Base-by-base conservation (phyloP, 2,888 invertebrate genomes). In the Pocota personata region DNA sequence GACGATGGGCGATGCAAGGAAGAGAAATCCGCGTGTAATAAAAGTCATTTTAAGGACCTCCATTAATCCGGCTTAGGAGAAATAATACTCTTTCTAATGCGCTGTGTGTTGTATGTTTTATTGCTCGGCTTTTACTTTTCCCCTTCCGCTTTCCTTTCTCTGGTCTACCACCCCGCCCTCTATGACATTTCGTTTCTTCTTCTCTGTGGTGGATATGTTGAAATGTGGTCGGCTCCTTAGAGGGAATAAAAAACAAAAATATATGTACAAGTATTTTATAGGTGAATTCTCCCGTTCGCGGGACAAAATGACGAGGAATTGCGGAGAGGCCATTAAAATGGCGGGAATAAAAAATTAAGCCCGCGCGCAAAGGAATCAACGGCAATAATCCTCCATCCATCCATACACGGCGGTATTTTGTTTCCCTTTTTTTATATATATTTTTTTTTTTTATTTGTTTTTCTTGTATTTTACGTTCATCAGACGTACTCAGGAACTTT, bases 1-100 rank as follows among this genome's bases (percentile, higher is more conserved):
- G n/a, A 40, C 14, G 35, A 32, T 35, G 19, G 27, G 30, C 48
- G n/a, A 66, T 35, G 58, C 16, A 32, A 32, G 32, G 37, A 66
- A 30, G 30, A 76, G 69, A 75, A 79, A 79, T 84, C 79, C 78
- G 69, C 78, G 62, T 57, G 79, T 64, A 86, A 86, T 80, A 86
- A 86, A 86, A 86, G 50, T 66, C 80, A 72, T 86, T 86, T 80
- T 80, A 86, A 86, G 84, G 80, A 86, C 84, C 76, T 80, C 76
- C 84, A 80, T 86, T 86, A 86, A 86, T 86, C 84, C 80, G 76
- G 52, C 84, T 86, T 86, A 80, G 79, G 40, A 60, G 60, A 66
- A 80, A 76, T 80, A 80, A 80, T 80, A 72, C 60, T 86, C 66
- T 40, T 80, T 71, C 86, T 86, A 86, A 80, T 80, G 86, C 71